Conservation (phyloP, 2,113 vertebrate species). For the Colius striatus region DNA sequence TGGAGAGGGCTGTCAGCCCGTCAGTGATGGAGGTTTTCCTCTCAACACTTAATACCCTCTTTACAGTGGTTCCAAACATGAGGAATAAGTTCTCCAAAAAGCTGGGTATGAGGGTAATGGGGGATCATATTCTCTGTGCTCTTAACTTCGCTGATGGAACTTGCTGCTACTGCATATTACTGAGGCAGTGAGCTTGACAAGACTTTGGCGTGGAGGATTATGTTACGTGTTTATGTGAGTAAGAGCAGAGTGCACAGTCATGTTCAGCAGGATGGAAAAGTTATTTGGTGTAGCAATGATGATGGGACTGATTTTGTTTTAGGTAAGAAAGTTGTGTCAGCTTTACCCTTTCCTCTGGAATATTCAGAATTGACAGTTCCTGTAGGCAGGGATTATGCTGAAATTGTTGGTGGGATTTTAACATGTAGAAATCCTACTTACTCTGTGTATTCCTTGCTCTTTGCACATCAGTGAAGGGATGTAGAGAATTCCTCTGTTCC, state of each 20-base stretch:
- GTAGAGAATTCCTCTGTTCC: not conserved
- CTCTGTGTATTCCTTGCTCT: not conserved
- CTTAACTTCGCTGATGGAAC: not conserved
- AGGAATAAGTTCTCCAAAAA: constrained; percentile 87
- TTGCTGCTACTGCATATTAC: not conserved
- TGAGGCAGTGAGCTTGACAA: not conserved
- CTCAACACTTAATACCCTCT: constrained; percentile 82
- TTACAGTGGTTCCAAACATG: constrained; percentile 82
- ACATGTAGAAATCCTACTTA: not conserved
- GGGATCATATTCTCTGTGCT: not conserved
- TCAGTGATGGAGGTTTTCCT: constrained; percentile 86
- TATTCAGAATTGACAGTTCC: constrained; percentile 17
- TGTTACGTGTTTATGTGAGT: constrained; percentile 2
- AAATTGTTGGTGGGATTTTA: not conserved
- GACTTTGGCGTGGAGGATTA: not conserved
- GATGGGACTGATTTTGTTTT: constrained; percentile 34
- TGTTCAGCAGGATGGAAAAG: constrained; percentile 8
- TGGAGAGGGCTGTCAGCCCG: constrained; percentile 74
- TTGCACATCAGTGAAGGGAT: not conserved
- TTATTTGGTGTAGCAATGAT: constrained; percentile 13
- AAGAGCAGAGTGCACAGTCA: not conserved
- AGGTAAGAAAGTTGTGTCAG: not conserved
- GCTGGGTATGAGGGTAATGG: constrained; percentile 81
- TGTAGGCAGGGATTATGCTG: constrained; percentile 4
- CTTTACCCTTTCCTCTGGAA: constrained; percentile 21